A percentile compares a stretch with the other conserved stretches of the same genome.
phyloP scores from a whole-genome alignment of 1,140 invertebrate genomes.

The Trachymyrmex septentrionalis region DNA sequence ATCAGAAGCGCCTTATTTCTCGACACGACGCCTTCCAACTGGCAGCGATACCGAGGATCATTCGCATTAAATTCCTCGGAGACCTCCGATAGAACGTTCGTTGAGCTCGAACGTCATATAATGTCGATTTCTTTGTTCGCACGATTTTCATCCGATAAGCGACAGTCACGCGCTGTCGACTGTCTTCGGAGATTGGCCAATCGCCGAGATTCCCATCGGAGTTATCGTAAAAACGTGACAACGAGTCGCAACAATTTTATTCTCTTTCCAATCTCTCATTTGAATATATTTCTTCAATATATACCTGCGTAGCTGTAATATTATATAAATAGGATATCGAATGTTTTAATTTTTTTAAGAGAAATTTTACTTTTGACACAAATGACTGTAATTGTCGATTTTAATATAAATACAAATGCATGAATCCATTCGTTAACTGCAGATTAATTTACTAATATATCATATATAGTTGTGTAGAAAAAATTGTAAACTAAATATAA shows the following conservation, averaged over 20 bases:
- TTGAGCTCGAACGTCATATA: constrained; percentile 73
- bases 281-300: not conserved
- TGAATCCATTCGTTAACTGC: not conserved
- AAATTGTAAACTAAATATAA: not conserved
- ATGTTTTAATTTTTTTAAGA: not conserved
- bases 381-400: not conserved
- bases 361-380: not conserved
- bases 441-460: not conserved
- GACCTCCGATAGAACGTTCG: constrained; percentile 68
- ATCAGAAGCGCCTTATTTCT: constrained; percentile 71
- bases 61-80: constrained; percentile 75
- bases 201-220: constrained; percentile 52
- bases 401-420: not conserved
- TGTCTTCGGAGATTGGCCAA: constrained; percentile 58
- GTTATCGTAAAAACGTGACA: constrained; percentile 53
- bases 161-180: constrained; percentile 56
- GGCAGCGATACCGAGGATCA: constrained; percentile 69
- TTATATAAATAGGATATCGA: not conserved
- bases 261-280: constrained; percentile 32
- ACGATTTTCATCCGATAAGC: constrained; percentile 64
- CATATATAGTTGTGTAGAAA: not conserved
- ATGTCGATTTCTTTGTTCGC: constrained; percentile 72
- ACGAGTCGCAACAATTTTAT: constrained; percentile 57
- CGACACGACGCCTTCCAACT: constrained; percentile 64
- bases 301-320: not conserved